Conservation (phyloP, 1,140 invertebrate genomes). For the Paraescarpia echinospica region DNA sequence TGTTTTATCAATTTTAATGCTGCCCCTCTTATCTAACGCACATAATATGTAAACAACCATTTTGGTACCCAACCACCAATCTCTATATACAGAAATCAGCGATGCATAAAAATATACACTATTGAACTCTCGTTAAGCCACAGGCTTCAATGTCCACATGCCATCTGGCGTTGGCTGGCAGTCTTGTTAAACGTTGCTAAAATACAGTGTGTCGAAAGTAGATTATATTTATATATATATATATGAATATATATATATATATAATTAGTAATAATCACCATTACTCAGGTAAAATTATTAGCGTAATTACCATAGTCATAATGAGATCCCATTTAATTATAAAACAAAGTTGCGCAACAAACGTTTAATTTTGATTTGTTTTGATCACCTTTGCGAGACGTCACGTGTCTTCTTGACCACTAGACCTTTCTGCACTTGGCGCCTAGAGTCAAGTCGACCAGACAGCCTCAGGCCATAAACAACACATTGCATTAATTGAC, state of each 20-base stretch:
- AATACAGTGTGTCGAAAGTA: no score
- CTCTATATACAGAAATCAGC: no score
- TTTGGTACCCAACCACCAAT: no score
- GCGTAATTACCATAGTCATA: neutral
- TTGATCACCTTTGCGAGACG: neutral
- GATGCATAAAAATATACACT: no score
- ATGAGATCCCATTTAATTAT: neutral
- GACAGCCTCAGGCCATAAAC: neutral
- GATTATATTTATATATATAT: neutral
- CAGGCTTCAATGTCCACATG: no score
- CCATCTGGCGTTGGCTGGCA: no score
- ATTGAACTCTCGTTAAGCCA: no score
- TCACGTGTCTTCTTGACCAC: neutral
- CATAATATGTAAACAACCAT: no score
- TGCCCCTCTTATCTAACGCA: no score
- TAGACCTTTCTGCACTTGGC: neutral
- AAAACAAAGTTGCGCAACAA: neutral
- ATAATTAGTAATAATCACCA: neutral
- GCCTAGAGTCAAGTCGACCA: neutral
- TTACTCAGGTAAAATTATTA: neutral
- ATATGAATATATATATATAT: neutral
- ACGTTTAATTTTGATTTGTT: neutral
- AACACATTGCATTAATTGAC: neutral
- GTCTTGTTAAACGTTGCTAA: no score
- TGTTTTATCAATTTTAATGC: no score